Base-by-base conservation (phyloP, 2,888 invertebrate species). In the Phorcus lineatus region DNA sequence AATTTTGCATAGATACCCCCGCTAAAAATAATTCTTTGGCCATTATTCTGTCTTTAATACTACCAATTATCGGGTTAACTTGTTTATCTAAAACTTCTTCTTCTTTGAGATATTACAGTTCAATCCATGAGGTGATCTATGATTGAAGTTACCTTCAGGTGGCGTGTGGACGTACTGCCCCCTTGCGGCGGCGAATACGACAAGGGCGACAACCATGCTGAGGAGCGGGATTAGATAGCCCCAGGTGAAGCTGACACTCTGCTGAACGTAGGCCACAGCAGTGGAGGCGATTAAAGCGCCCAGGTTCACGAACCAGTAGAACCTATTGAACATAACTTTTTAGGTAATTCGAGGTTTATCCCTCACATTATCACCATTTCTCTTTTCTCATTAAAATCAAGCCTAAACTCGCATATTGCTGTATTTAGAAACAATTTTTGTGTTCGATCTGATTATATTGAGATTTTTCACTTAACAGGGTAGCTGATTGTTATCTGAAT, bases 221-320 rank as follows among this genome's bases (percentile, higher is more conserved):
- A 86, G 52, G 0, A 90, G 78, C 0, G 91, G 91, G 1, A 91
- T 87, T 16, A 91, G 80, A 81, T 87, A 91, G 6, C 91, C 91
- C 80, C 88, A 85, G 77, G 86, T 88, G 80, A 91, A 92, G 31
- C 88, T 88, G 52, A 91, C 82, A 28, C 91, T 87, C 80, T 92
- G 92, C 79, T 92, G 91, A 0, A 92, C 83, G 74, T 90, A 91
- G 22, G 90, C 90, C 40, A 91, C 90, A 24, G 86, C 90, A 2
- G 90, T 83, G 80, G 88, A 91, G 7, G 91, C 90, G 13, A 91
- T 85, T 36, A 89, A 81, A 0, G 90, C 86, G 0, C 92, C 92
- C 7, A 89, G 88, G 78, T 91, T 92, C 80, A 91, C 88, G 78
- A 91, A 91, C 91, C 91, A 92, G 82, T 92, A 92, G 81, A 90